Percentiles rank a stretch among this genome's conserved stretches.
Conservation (phyloP, 2,888 invertebrate species). For the Trissonchulus sp. region DNA sequence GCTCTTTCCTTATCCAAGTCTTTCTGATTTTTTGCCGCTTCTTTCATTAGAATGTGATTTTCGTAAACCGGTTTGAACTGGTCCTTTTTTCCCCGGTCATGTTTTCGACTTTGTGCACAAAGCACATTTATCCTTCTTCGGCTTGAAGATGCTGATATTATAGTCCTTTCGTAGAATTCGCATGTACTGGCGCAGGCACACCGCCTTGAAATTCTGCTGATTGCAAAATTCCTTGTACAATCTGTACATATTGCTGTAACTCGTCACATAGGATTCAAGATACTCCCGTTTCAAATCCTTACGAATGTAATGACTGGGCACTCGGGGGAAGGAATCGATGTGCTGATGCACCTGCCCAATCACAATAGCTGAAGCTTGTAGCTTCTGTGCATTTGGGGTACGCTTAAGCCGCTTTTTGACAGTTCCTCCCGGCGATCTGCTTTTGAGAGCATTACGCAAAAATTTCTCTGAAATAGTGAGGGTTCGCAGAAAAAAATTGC, state of each 20-base stretch:
- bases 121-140: constrained; percentile 22
- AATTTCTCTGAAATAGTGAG: not conserved
- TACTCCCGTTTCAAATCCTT: not conserved
- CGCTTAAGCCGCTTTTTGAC: not conserved
- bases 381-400: not conserved
- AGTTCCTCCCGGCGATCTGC: not conserved
- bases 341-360: not conserved
- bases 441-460: not conserved
- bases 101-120: not conserved
- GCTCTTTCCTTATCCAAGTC: not conserved
- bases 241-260: constrained; percentile 19
- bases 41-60: constrained; percentile 14
- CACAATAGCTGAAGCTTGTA: not conserved
- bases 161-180: constrained; percentile 12
- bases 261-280: constrained; percentile 8
- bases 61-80: not conserved
- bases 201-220: not conserved
- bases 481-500: not conserved
- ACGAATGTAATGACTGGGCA: not conserved
- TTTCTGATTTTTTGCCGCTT: not conserved
- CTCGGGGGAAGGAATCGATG: constrained; percentile 16
- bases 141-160: constrained; percentile 5
- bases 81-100: not conserved
- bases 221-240: constrained; percentile 8
- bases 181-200: not conserved